Base-by-base conservation (phyloP, 2,888 invertebrate species). In the Aelia acuminata region DNA sequence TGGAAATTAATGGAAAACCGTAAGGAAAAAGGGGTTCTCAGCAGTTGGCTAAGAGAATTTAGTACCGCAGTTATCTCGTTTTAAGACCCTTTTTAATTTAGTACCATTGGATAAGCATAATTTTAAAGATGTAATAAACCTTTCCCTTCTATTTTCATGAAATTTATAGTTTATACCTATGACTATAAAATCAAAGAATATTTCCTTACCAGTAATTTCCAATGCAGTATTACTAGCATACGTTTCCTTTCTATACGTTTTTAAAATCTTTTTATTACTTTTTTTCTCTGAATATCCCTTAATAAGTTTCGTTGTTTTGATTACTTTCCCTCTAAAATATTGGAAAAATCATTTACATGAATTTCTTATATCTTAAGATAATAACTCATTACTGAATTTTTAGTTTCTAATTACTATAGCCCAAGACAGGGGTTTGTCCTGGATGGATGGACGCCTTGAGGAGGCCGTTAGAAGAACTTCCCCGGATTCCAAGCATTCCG, bases 1-100 rank as follows among this genome's bases (percentile, higher is more conserved):
- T 70, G 63, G 63, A 70, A 70, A 70, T 70, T 70, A 70, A 70
- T 70, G 63, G 63, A 70, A 70, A 70, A 70, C 63, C 63, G 63
- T 70, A 70, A 70, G 35, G 63, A 70, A 70, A 31, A 35, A 35
- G 63, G 31, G 63, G 63, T 70, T 35, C 63, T 70, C 63, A 35
- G 63, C 35, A 35, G 63, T 70, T 70, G 63, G 63, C 13, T 26
- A 26, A 35, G 63, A 70, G 63, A 70, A 70, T 70, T 70, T 70
- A 70, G 63, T 70, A 70, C 31, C 63, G 35, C 63, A 70, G 63
- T 70, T 70, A 70, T 70, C 63, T 70, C 63, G 31, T 70, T 70
- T 70, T 70, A 70, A 70, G 35, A 70, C 63, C 63, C 63, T 20
- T 31, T 70, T 70, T 70, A 70, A 70, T 70, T 70, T 70, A 70